Base-by-base conservation (phyloP, 2,113 vertebrate genomes). In the Arvicanthis niloticus region DNA sequence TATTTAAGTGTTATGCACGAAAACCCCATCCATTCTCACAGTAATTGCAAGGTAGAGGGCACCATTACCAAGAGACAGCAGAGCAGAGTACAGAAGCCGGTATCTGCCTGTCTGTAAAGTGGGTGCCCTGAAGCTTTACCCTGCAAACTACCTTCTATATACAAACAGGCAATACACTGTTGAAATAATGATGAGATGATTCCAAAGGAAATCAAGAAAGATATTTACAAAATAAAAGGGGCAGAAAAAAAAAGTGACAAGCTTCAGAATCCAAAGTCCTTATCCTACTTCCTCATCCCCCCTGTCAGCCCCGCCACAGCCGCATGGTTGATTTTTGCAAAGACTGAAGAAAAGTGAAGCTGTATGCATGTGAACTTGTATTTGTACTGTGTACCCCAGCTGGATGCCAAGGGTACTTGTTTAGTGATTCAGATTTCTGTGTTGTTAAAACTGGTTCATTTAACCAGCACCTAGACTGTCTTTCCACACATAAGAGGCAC, bases 121-220 rank as follows among this genome's bases (percentile, higher is more conserved):
- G 67, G 37, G 45, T 73, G 16, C 3, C 51, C 40, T 89, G 22
- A 11, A 31, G 45, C 65, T 65, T 56, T 62, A 26, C 12, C 53
- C 7, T 22, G 65, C 31, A 82, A 78, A 91, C 76, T 80, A 89
- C 60, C 80, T 89, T 84, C 60, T 72, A 16, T 58, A 82, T 51
- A 89, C 58, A 88, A 77, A 77, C 16, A 91, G 62, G 75, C 68
- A 53, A 22, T 17, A 86, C 19, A 89, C 26, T 81, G 90, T 0
- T 92, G 60, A 92, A 87, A 76, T 48, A 84, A 62, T 65, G 82
- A 89, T 21, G 80, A 26, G 62, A 95, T 88, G 37, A 88, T 40
- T 72, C 65, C 62, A 65, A 90, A 67, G 60, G 70, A 80, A 97
- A 60, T 93, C 51, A 88, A 60, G 94, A n/a, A 19, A 29, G 56